Evolutionary conservation across 2,888 invertebrate species (phyloP).

Genomic region (Synanthedon vespiformis): DNA sequence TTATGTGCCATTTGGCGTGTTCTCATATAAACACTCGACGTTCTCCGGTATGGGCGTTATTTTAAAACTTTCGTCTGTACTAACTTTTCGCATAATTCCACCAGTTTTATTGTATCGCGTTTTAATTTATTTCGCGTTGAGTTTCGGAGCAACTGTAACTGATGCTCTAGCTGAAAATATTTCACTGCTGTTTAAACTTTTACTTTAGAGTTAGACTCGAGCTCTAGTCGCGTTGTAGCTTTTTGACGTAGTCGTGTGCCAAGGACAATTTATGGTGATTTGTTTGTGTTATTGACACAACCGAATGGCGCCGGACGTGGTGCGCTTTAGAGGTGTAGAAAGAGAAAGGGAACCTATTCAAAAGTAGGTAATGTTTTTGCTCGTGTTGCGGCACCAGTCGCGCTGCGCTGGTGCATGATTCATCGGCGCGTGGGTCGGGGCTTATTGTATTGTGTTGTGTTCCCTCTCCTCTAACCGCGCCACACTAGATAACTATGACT

Average conservation of each 20-base stretch:
- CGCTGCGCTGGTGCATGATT: conserved; percentile 47
- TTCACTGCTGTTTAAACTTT: no score
- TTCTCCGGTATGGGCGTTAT: conserved; percentile 27
- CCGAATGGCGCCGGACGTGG: conserved; percentile 40
- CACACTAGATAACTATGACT: conserved; percentile 44
- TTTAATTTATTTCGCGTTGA: conserved; percentile 1
- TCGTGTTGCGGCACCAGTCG: conserved; percentile 38
- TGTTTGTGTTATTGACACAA: not conserved
- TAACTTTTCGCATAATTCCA: conserved; percentile 6
- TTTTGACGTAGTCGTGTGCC: not conserved
- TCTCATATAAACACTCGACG: conserved; percentile 36
- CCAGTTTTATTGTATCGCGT: conserved; percentile 1
- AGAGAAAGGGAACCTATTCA: conserved; percentile 69
- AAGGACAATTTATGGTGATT: not conserved
- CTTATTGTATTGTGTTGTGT: conserved; percentile 40
- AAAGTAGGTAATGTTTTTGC: conserved; percentile 71
- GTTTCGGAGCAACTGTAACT: not conserved
- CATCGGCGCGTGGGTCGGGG: conserved; percentile 60
- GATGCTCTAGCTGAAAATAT: not conserved
- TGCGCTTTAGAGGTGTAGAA: conserved; percentile 56
- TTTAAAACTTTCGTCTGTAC: conserved; percentile 27
- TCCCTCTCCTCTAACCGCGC: conserved; percentile 41
- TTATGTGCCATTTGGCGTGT: conserved; percentile 51
- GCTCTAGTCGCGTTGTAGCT: no score
- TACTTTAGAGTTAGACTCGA: no score